A percentile compares a stretch with the other conserved stretches of the same genome.
These are phyloP conservation scores for Glaucidium brasilianum DNA, from an alignment of 2,113 vertebrate species.

Conservation along the genomic window DNA sequence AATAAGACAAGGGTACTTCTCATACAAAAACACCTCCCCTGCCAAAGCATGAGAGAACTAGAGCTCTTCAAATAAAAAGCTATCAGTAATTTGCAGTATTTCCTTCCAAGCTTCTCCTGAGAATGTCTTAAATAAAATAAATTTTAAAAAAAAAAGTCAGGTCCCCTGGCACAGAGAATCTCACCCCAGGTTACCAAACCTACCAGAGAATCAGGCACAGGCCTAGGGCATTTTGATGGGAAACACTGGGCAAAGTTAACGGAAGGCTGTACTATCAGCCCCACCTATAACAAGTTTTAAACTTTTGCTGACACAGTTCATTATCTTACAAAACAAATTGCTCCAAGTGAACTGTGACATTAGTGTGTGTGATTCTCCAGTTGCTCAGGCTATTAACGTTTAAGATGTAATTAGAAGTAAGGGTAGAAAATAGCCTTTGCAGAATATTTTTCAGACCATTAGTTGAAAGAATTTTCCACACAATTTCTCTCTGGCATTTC, in stretches of 20 bases:
- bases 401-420: conserved; percentile 56
- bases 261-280: not conserved
- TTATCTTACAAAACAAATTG: conserved; percentile 55
- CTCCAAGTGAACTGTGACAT: conserved; percentile 53
- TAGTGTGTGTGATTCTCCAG: conserved; percentile 3
- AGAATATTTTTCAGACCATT: conserved; percentile 65
- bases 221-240: not conserved
- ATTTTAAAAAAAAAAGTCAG: not conserved
- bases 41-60: not conserved
- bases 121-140: not conserved
- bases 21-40: not conserved
- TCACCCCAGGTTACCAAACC: not conserved
- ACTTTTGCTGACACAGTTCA: conserved; percentile 52
- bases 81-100: not conserved
- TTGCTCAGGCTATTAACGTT: conserved; percentile 43
- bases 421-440: conserved; percentile 57
- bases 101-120: not conserved
- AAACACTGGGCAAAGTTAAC: not conserved
- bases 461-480: conserved; percentile 63
- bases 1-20: not conserved
- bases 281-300: not conserved
- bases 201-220: not conserved
- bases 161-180: not conserved
- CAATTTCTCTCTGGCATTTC: conserved; percentile 49
- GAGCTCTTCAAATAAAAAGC: not conserved